Conservation (phyloP, 2,797 vertebrate species). For the Alca torda region DNA sequence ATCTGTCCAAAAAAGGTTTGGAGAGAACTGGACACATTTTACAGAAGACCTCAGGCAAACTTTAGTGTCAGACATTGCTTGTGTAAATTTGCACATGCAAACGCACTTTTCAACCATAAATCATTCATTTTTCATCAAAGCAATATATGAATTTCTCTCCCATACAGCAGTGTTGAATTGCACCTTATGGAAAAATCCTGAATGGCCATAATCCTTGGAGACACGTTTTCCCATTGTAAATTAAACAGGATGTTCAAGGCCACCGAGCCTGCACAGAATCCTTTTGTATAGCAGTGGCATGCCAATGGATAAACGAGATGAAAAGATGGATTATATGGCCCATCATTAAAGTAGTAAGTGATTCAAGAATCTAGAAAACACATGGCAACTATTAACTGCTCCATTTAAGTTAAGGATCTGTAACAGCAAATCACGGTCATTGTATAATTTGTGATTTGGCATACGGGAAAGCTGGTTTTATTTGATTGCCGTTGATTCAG, state of each 20-base stretch:
- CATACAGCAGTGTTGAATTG: not conserved
- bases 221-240: not conserved
- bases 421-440: not conserved
- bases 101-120: not conserved
- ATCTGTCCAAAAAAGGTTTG: not conserved
- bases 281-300: not conserved
- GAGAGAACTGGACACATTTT: not conserved
- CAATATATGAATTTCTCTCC: not conserved
- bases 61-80: not conserved
- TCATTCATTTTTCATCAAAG: not conserved
- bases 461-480: not conserved
- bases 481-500: not conserved
- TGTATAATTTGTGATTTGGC: slow-evolving; percentile 17
- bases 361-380: slow-evolving; percentile 6
- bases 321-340: not conserved
- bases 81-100: not conserved
- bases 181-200: not conserved
- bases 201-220: not conserved
- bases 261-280: not conserved
- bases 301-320: not conserved
- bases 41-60: not conserved
- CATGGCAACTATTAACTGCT: not conserved
- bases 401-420: not conserved
- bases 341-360: not conserved
- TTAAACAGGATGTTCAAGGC: not conserved